Percentiles rank a stretch among this genome's conserved stretches.
These are phyloP conservation scores for Hippocampus kuda DNA, from an alignment of 2,797 vertebrate species.

Conservation along the genomic window DNA sequence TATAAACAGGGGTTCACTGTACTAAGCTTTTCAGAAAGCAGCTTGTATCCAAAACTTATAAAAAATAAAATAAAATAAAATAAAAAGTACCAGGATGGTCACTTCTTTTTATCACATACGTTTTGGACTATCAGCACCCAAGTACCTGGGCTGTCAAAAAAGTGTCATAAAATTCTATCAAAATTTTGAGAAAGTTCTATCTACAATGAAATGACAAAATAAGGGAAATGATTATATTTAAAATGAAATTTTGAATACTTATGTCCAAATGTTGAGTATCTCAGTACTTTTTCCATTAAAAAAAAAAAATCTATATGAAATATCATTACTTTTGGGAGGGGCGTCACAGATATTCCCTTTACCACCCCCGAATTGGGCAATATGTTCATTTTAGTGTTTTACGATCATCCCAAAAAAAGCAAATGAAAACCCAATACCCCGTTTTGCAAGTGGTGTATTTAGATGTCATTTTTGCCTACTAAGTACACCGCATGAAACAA, in stretches of 20 bases:
- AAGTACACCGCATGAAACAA: constrained; percentile 12
- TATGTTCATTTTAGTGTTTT: not conserved
- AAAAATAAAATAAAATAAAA: not conserved
- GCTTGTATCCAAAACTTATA: not conserved
- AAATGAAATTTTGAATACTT: too few relatives aligned
- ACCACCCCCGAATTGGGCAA: too few relatives aligned
- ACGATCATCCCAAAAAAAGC: not conserved
- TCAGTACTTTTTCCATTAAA: too few relatives aligned
- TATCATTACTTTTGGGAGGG: not conserved
- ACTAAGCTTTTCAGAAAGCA: not conserved
- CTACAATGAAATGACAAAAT: not conserved
- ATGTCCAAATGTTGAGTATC: too few relatives aligned
- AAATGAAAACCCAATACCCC: not conserved
- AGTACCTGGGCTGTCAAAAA: constrained; percentile 39
- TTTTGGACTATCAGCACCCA: constrained; percentile 32
- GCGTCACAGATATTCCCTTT: not conserved
- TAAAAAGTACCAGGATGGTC: not conserved
- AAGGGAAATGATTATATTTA: too few relatives aligned
- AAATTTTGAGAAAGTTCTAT: not conserved
- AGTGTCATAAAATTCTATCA: not conserved
- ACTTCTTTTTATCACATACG: not conserved
- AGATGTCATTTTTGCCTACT: not conserved
- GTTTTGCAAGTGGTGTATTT: not conserved
- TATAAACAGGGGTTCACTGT: not conserved
- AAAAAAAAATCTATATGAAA: not conserved